Base-by-base conservation (phyloP, 2,113 vertebrate species). In the Orycteropus afer region DNA sequence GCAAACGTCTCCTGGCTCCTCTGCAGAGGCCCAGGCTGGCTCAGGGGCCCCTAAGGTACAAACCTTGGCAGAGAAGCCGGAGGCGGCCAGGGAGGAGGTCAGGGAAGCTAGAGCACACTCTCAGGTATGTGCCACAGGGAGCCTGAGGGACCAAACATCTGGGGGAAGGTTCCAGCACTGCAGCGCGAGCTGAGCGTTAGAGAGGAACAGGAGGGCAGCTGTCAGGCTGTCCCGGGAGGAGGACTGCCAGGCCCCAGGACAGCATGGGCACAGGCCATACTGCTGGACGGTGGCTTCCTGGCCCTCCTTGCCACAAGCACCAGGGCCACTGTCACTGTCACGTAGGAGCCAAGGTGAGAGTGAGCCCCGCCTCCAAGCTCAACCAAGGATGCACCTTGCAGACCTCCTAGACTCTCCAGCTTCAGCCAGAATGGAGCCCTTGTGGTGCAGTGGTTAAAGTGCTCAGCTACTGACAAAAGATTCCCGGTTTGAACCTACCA, bases 271-370 rank as follows among this genome's bases (percentile, higher is more conserved):
- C 40, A 17, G 57, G 47, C 67, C 47, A 45, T 34, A 77, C 51
- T 40, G 20, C 73, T 12, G 57, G 45, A 63, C 42, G 11, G 40
- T 7, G 34, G 7, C 73, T 53, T n/a, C 69, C 82, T 65, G 47
- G 29, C 47, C 4, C 67, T 34, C 49, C 63, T 83, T 42, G 40
- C 65, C 71, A 45, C 27, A 11, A 51, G 49, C 55, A 32, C 76
- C 47, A 51, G 29, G 76, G 40, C 0, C n/a, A n/a, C n/a, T n/a
- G n/a, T n/a, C 57, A 63, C 47, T 27, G n/a, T 79, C 85, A 74
- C 51, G 32, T 76, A 86, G 74, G 40, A 93, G 34, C 69, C 74
- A 85, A 61, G 29, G 63, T 53, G 37, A 83, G 37, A 79, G 53
- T 34, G 15, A 34, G 29, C 74, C 88, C 53, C 13, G 49, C 7